A percentile compares a stretch with the other conserved stretches of the same genome.
phyloP scores from a whole-genome alignment of 2,113 vertebrate species.

The Cyrtonyx montezumae region DNA sequence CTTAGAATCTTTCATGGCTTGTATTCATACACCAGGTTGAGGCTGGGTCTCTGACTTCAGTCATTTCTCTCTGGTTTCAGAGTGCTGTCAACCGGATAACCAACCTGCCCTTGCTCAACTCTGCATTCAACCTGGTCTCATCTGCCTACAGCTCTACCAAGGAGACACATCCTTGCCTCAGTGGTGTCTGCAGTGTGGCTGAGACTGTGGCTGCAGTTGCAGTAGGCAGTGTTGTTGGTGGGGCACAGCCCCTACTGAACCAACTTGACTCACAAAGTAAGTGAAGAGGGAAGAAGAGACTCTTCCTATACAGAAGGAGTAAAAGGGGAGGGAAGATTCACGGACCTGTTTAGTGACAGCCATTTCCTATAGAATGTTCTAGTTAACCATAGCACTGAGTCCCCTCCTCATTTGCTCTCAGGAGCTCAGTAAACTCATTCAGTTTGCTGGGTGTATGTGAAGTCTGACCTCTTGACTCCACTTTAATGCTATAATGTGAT shows the following conservation, averaged over 20 bases:
- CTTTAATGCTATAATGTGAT: too few relatives aligned
- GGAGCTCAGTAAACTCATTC: neutral
- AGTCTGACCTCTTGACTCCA: neutral
- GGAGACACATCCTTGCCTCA: slow-evolving; percentile 86
- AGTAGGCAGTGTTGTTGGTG: slow-evolving; percentile 79
- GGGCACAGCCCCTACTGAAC: slow-evolving; percentile 88
- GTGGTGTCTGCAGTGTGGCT: slow-evolving; percentile 83
- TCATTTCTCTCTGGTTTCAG: neutral
- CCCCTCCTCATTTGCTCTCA: neutral
- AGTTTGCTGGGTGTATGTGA: neutral
- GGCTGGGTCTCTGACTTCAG: neutral
- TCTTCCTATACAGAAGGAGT: neutral
- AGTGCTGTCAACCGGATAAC: slow-evolving; percentile 84
- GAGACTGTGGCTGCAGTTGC: slow-evolving; percentile 87
- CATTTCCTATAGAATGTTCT: neutral
- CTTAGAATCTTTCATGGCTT: neutral
- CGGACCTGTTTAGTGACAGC: neutral
- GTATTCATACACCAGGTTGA: neutral
- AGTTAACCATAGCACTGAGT: neutral
- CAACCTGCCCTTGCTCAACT: slow-evolving; percentile 87
- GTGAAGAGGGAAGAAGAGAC: slow-evolving; percentile 31
- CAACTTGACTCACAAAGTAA: slow-evolving; percentile 91
- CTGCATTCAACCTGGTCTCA: slow-evolving; percentile 83
- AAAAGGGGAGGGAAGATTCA: neutral
- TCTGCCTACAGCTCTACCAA: slow-evolving; percentile 87